Conservation (phyloP, 2,888 invertebrate genomes). For the Biston betularia region DNA sequence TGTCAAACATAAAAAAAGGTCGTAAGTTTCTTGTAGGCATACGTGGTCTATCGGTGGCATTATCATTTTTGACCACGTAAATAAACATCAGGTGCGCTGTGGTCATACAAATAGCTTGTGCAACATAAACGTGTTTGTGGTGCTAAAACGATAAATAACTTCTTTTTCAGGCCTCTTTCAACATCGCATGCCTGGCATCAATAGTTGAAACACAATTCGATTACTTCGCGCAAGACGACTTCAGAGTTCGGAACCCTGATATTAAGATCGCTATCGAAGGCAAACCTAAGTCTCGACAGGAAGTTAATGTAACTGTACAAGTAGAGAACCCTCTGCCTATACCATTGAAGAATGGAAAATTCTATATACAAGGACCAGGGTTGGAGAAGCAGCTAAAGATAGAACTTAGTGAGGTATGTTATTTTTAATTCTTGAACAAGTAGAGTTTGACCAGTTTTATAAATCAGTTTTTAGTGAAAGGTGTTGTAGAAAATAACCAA, state of each 20-base stretch:
- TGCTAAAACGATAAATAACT: too few relatives aligned
- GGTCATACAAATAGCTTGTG: too few relatives aligned
- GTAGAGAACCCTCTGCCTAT: constrained; percentile 94
- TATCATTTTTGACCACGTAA: too few relatives aligned
- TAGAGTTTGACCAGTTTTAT: too few relatives aligned
- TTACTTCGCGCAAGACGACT: constrained; percentile 96
- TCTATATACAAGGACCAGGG: constrained; percentile 94
- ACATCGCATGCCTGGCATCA: constrained; percentile 92
- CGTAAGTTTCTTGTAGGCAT: too few relatives aligned
- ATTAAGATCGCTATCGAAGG: constrained; percentile 90
- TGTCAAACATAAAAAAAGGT: too few relatives aligned
- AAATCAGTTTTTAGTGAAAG: too few relatives aligned
- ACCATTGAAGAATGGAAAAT: constrained; percentile 90
- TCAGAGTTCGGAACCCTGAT: constrained; percentile 95
- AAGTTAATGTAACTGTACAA: constrained; percentile 87
- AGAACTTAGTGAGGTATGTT: constrained; percentile 87
- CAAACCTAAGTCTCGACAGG: constrained; percentile 80
- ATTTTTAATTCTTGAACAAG: too few relatives aligned
- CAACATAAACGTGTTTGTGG: too few relatives aligned
- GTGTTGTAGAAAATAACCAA: too few relatives aligned
- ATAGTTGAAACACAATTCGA: constrained; percentile 94
- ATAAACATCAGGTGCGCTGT: too few relatives aligned
- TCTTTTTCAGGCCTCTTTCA: constrained; percentile 88
- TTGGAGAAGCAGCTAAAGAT: constrained; percentile 91
- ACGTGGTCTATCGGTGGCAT: too few relatives aligned